phyloP scores from a whole-genome alignment of 2,113 vertebrate species.

The Triplophysa tibetana region DNA sequence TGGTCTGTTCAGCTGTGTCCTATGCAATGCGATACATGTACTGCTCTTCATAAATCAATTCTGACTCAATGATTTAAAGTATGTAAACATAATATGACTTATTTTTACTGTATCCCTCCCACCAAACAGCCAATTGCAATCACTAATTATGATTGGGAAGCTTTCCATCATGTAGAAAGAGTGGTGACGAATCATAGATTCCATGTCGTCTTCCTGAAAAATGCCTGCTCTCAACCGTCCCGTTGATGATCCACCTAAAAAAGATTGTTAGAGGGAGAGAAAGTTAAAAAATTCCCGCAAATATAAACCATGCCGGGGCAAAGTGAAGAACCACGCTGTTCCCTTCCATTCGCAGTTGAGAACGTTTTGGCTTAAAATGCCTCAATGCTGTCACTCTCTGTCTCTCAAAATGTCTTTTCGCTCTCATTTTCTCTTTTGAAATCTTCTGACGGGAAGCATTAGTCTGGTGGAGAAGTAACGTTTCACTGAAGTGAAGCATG shows the following conservation, averaged over 20 bases:
- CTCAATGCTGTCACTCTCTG: slow-evolving; percentile 2
- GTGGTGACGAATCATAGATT: slow-evolving; percentile 64
- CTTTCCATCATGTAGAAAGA: slow-evolving; percentile 74
- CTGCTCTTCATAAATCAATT: background rate
- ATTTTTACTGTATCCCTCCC: slow-evolving; percentile 10
- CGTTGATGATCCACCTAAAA: slow-evolving; percentile 68
- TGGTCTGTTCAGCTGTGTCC: too few relatives aligned
- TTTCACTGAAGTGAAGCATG: slow-evolving; percentile 66
- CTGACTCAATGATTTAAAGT: background rate
- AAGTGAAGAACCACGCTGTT: background rate
- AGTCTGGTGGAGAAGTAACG: slow-evolving; percentile 56
- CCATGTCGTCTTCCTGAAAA: slow-evolving; percentile 65
- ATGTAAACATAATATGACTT: background rate
- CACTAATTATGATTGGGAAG: slow-evolving; percentile 70
- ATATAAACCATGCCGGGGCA: slow-evolving; percentile 63
- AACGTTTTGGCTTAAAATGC: background rate
- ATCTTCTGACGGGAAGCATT: slow-evolving; percentile 74
- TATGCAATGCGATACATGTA: too few relatives aligned
- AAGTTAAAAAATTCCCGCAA: slow-evolving; percentile 51
- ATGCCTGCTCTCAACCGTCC: slow-evolving; percentile 68
- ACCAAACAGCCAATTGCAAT: slow-evolving; percentile 63
- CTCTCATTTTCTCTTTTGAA: slow-evolving; percentile 54
- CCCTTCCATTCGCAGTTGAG: background rate
- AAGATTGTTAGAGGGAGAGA: slow-evolving; percentile 37
- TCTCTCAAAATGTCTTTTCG: slow-evolving; percentile 62